Percentiles rank a stretch among this genome's conserved stretches.
phyloP scores from a whole-genome alignment of 2,797 vertebrate genomes.

The Sylvia borin region DNA sequence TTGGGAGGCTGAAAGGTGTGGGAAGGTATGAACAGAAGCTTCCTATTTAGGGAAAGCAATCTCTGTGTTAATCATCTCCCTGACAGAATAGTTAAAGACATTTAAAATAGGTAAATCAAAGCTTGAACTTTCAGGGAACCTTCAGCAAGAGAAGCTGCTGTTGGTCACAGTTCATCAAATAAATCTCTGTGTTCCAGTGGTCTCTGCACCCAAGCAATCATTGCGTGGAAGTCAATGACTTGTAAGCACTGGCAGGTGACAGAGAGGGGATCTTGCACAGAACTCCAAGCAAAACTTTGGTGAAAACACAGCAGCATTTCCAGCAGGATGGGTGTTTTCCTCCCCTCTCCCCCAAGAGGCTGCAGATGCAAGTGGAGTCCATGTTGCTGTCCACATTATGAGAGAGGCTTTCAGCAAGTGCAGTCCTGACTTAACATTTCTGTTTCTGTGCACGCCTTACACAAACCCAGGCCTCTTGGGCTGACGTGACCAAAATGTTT shows the following conservation, averaged over 20 bases:
- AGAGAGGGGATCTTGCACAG: neutral
- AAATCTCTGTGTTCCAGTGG: neutral
- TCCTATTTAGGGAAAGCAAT: neutral
- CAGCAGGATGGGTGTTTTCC: neutral
- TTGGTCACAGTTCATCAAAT: neutral
- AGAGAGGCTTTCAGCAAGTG: neutral
- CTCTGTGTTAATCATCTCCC: neutral
- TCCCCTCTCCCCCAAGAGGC: neutral
- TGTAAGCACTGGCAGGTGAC: neutral
- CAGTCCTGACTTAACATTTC: neutral
- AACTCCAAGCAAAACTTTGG: neutral
- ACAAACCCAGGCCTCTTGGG: neutral
- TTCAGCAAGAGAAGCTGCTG: neutral
- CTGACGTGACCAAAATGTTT: conserved; percentile 10
- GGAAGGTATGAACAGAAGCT: neutral
- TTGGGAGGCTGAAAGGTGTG: neutral
- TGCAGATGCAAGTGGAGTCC: neutral
- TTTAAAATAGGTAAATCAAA: conserved; percentile 30
- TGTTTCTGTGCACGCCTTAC: neutral
- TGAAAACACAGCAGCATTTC: neutral
- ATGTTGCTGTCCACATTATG: fast-evolving
- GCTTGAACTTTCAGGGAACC: neutral
- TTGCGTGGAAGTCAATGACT: neutral
- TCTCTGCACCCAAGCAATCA: neutral
- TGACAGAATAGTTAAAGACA: conserved; percentile 20